Base-by-base conservation (phyloP, 2,797 vertebrate species). In the Xiphorhynchus erythropygius region DNA sequence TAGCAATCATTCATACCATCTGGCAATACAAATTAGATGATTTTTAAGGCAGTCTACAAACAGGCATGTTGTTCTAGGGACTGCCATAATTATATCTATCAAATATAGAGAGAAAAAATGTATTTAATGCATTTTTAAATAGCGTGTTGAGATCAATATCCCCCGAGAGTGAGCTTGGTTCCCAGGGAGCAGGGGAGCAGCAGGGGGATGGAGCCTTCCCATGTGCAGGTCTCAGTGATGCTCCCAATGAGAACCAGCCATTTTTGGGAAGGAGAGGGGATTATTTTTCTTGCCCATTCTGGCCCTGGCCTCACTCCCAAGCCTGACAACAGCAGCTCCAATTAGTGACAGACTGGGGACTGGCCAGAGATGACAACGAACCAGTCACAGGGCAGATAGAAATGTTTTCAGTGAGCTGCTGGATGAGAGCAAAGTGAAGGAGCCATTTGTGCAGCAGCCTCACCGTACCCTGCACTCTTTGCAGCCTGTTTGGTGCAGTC, bases 1-100 rank as follows among this genome's bases (percentile, higher is more conserved):
- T 96, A 96, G 95, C 95, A 94, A 96, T 97, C 96, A 97, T 97
- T 97, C 95, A 95, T 96, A 94, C 96, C 96, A 97, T 97, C 96
- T 97, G 96, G 96, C 95, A 97, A 94, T 94, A 96, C 91, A 94
- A 97, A 97, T 96, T 95, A 95, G 93, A 94, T 95, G 96, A 94
- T 96, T 97, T 96, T 96, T 94, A 97, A 97, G 94, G 95, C 91
- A 90, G 87, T 91, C 96, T 95, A 93, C 93, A 82, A 96, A 91
- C 91, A 90, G 96, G 93, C 95, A 68, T 94, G 94, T 97, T 97
- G 91, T 97, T 94, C 94, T 92, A 93, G 86, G 67, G 81, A 74
- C 91, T 95, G 78, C 87, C 94, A 87, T 96, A 96, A 97, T 96
- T 94, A 70, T 90, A 96, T 93, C 95, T 94, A 94, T 96, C 96